Base-by-base conservation (phyloP, 2,113 vertebrate species). In the Aplodontia rufa region DNA sequence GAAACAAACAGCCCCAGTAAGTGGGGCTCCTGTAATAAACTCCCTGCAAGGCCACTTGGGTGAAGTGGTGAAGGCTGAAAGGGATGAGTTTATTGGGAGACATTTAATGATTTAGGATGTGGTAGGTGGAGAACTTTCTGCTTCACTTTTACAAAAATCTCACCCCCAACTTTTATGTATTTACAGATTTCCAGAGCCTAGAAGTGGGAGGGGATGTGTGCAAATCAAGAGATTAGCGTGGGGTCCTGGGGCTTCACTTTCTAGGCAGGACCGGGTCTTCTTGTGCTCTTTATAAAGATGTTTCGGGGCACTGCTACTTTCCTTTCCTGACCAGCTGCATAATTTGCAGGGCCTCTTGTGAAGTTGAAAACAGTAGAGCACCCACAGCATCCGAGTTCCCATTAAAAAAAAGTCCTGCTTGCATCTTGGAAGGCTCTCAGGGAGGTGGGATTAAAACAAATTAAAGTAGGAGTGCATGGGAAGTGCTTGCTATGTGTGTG, bases 1-100 rank as follows among this genome's bases (percentile, higher is more conserved):
- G 96, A 97, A 97, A 97, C 82, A 97, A 96, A 96, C 88, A 98
- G 96, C 92, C 49, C 49, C 51, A 10, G 66, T 91, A 68, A 8
- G 66, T 87, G 60, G 90, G 87, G 86, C 37, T 81, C 60, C 64
- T 42, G 22, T 72, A 58, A 26, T 32, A 87, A 87, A 49, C 60
- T 1, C 62, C 20, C 82, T 13, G 47, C 0, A 53, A 45, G 90
- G 42, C 8, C 20, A 14, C 42, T 35, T 20, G 37, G 28, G 69
- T 10, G 72, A 51, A 80, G 90, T 66, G 62, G 35, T 4, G 5
- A 45, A 92, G 91, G 71, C 45, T 26, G 28, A 55, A 72, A 22
- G 35, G 83, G 66, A 22, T n/a, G 28, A 2, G 71, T 87, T 80
- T 92, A 62, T 74, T 47, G 51, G 93, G 79, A 93, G 75, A 66